Evolutionary conservation across 2,113 vertebrate species (phyloP), one percentile per base, ranked within the genome.

Genomic region (Misgurnus mizolepis): DNA sequence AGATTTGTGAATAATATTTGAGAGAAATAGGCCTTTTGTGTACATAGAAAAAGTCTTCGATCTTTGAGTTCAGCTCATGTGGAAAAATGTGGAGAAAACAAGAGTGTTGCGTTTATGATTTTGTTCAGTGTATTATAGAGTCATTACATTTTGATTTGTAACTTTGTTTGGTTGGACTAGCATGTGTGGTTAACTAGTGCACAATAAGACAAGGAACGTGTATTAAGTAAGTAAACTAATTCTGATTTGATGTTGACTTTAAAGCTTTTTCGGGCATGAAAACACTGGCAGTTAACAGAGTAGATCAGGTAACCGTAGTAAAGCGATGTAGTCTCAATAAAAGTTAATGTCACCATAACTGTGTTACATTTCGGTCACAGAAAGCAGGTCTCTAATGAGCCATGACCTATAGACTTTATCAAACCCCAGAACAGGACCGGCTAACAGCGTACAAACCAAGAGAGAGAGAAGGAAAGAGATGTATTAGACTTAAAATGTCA

Each of bases 231-330:
- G 22, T 53, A 69, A 69, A 17, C 14, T 11, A 4, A 14, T 53
- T 53, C 14, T 53, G 50, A 50, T 9, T 9, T 53, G 11, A 34
- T 17, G 47, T 70, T 47, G 67, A 70, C 47, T 56, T 71, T 55
- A 56, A 71, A 40, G 69, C 27, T 71, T 72, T 72, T 50, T 72
- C 50, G 41, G 34, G 15, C 50, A 56, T 58, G 69, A 72, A 45
- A 12, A 41, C 15, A 66, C 47, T 6, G 1, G 27, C 68, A 39
- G 49, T 10, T 50, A 40, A 39, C 50, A 71, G 68, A 22, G 22
- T 9, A 68, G n/a, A 67, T 34, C 6, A 9, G 22, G 10, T 50
- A 50, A 50, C 49, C 10, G 49, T 50, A 8, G 49, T 50, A 50
- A 50, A 40, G 49, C 68, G 10, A 6, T 0, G 47, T 14, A 17